Evolutionary conservation across 2,797 vertebrate genomes (phyloP), one percentile per base, ranked within the genome.

Genomic region (Dromococcyx pavoninus): DNA sequence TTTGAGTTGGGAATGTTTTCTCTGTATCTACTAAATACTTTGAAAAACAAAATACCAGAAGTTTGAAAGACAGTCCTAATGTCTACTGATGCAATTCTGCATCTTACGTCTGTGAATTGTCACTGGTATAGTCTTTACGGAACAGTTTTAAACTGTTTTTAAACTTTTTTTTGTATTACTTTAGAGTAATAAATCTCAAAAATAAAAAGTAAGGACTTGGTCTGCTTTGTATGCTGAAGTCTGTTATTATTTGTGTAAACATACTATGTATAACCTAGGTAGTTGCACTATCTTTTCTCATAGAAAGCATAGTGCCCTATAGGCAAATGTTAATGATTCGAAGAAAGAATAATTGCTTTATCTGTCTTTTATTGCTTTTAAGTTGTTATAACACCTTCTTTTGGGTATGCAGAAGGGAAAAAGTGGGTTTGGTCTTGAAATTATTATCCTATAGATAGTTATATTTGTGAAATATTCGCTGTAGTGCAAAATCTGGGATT

Each of bases 401-500:
- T 39, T 12, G 25, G 33, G 37, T 17, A 30, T 62, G 64, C 46
- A 58, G 70, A 90, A 64, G 37, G 32, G 10, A 65, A 78, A 69
- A 91, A 79, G 22, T 16, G 10, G 27, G 91, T 85, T 83, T 35
- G 50, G 10, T 56, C 35, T 76, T 71, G n/a, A 83, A 88, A 72
- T 43, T 44, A 21, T 44, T 60, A 17, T 78, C 25, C 60, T 86
- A 12, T 86, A 72, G 88, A 81, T 89, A 88, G 69, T 61, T 89
- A 19, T 17, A 41, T 88, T 82, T 78, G 70, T 48, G 62, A 88
- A 92, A 73, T 75, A 64, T 3, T 91, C 80, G 58, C 23, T 66
- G 28, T 89, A 35, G 43, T 93, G 65, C 93, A 88, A 91, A 90
- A 89, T 90, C 83, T 91, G 65, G 86, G 86, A 96, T 93, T 89